Evolutionary conservation across 2,888 invertebrate genomes (phyloP).

Genomic region (Trachelus stipa): DNA sequence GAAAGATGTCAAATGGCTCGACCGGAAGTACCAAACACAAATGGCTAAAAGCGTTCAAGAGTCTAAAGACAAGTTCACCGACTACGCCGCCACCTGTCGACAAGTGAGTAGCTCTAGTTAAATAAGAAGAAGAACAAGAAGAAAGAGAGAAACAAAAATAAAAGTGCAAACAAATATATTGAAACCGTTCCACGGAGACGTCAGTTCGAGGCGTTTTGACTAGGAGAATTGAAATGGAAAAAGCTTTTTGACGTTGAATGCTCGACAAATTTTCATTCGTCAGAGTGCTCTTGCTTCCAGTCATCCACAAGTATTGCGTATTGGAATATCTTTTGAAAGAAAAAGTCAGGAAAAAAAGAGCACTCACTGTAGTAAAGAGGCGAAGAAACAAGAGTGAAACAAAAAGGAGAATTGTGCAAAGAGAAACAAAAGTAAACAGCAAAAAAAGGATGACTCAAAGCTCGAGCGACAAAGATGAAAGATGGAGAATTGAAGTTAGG

Average conservation of each 20-base stretch:
- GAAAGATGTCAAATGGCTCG: constrained; percentile 87
- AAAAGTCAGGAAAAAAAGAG: not conserved
- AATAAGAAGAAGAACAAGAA: not conserved
- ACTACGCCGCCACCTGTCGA: constrained; percentile 66
- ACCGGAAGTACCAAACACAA: constrained; percentile 94
- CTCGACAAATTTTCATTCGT: not conserved
- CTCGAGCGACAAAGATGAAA: not conserved
- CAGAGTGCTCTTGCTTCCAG: not conserved
- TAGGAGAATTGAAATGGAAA: not conserved
- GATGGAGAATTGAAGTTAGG: not conserved
- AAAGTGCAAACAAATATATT: not conserved
- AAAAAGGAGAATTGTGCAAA: not conserved
- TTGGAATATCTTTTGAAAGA: not conserved
- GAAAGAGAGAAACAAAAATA: not conserved
- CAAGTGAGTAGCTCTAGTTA: constrained; percentile 71
- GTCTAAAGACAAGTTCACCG: constrained; percentile 83
- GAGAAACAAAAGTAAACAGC: not conserved
- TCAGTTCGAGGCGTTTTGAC: not conserved
- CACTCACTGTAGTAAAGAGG: not conserved
- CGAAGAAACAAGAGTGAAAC: not conserved
- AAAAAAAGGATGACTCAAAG: not conserved
- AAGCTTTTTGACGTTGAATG: not conserved
- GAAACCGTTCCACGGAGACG: not conserved
- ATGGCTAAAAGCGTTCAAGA: constrained; percentile 97
- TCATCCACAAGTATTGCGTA: not conserved